Evolutionary conservation across 2,797 vertebrate species (phyloP).

Genomic region (Bradypus variegatus): DNA sequence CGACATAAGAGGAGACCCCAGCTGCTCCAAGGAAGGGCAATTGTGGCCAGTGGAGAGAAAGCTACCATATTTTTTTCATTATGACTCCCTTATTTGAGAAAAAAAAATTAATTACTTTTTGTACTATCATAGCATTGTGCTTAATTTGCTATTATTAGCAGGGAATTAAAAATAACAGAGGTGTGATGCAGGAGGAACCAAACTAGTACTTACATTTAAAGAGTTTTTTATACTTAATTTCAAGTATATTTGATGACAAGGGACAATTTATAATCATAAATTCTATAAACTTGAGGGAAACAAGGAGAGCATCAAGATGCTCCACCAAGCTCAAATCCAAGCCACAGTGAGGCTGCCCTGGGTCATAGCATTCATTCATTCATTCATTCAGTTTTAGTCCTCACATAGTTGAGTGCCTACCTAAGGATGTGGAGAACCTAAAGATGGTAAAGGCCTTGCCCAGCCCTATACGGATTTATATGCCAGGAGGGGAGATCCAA

Average conservation of each 20-base stretch:
- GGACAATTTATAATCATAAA: too few relatives aligned
- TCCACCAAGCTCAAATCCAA: not conserved
- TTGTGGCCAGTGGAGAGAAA: not conserved
- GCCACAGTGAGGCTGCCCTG: not conserved
- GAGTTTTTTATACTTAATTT: too few relatives aligned
- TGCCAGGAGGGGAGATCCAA: not conserved
- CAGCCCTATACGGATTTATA: not conserved
- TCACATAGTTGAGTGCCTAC: not conserved
- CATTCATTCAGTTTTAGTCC: not conserved
- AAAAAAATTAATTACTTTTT: not conserved
- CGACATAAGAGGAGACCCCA: not conserved
- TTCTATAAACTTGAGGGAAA: not conserved
- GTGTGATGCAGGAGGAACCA: not conserved
- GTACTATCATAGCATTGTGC: conserved; percentile 1
- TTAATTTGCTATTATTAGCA: not conserved
- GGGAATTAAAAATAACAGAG: not conserved
- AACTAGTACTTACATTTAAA: not conserved
- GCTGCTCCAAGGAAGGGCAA: not conserved
- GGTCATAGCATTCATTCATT: not conserved
- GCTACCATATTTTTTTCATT: not conserved
- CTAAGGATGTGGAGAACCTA: not conserved
- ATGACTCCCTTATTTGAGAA: not conserved
- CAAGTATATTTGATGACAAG: too few relatives aligned
- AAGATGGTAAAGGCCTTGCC: not conserved
- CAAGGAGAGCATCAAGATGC: not conserved